Evolutionary conservation across 2,797 vertebrate genomes (phyloP).

Genomic region (Sciurus vulgaris): DNA sequence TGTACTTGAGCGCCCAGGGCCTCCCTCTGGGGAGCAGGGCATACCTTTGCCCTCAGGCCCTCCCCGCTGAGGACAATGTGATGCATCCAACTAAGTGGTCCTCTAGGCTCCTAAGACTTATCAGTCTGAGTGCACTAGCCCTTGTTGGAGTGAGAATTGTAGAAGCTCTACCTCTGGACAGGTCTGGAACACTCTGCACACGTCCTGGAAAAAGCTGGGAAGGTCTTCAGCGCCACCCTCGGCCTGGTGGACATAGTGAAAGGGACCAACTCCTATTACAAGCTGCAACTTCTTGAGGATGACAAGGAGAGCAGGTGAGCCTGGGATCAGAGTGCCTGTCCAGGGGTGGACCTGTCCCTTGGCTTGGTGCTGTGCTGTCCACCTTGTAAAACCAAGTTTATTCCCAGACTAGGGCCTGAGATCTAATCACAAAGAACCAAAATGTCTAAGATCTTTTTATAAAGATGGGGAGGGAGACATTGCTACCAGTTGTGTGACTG

Average conservation of each 20-base stretch:
- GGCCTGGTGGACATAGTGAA: slow-evolving; percentile 97
- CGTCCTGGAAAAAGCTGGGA: slow-evolving; percentile 96
- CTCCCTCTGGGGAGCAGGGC: no score
- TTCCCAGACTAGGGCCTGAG: neutral
- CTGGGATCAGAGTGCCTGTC: accelerated
- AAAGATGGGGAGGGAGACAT: no score
- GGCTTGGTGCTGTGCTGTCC: neutral
- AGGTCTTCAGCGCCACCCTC: slow-evolving; percentile 97
- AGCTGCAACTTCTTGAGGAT: slow-evolving; percentile 97
- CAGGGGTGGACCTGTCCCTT: neutral
- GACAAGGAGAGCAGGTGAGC: slow-evolving; percentile 95
- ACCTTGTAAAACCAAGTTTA: accelerated
- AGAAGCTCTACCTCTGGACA: slow-evolving; percentile 75
- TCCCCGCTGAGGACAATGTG: neutral
- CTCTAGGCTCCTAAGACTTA: neutral
- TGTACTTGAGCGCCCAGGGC: no score
- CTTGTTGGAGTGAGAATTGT: neutral
- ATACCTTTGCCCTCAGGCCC: neutral
- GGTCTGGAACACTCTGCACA: slow-evolving; percentile 97
- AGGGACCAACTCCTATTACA: slow-evolving; percentile 99
- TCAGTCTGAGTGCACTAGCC: accelerated
- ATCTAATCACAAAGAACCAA: accelerated
- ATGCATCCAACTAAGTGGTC: neutral
- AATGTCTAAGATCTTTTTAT: neutral
- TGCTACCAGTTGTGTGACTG: neutral